Percentiles rank a stretch among this genome's conserved stretches.
phyloP scores from a whole-genome alignment of 2,113 vertebrate species.

The Orycteropus afer region DNA sequence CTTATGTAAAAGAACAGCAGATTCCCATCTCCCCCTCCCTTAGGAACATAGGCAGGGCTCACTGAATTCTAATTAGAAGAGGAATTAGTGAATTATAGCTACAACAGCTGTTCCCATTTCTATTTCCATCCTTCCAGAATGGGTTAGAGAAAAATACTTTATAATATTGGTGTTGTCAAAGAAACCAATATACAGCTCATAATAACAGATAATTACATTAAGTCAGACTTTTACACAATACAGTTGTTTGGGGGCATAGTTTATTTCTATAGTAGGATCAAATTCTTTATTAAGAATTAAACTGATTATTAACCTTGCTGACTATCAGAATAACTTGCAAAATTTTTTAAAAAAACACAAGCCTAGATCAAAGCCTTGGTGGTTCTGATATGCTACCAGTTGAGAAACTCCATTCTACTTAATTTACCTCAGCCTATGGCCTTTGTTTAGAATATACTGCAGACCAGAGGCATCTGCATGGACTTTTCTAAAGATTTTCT shows the following conservation, averaged over 20 bases:
- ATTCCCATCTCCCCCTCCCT: background rate
- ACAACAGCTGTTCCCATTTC: background rate
- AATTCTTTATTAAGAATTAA: slow-evolving; percentile 4
- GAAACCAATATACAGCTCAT: background rate
- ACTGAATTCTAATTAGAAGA: background rate
- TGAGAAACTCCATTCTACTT: background rate
- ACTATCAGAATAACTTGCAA: background rate
- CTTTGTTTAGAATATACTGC: background rate
- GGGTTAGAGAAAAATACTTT: slow-evolving; percentile 19
- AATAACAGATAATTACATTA: background rate
- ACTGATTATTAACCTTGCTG: background rate
- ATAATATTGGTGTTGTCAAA: background rate
- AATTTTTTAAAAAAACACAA: background rate
- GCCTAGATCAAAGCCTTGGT: too few relatives aligned
- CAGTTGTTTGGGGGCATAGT: background rate
- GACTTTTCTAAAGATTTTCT: slow-evolving; percentile 36
- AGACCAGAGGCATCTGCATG: background rate
- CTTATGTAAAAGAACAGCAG: background rate
- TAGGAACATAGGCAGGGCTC: background rate
- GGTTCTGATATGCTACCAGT: slow-evolving; percentile 5
- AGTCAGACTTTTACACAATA: background rate
- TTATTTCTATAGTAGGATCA: background rate
- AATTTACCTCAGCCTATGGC: background rate
- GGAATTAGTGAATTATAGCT: background rate
- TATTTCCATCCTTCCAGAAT: background rate